These are phyloP conservation scores for Anagrus nilaparvatae DNA, from an alignment of 1,140 invertebrate genomes.

Conservation along the genomic window DNA sequence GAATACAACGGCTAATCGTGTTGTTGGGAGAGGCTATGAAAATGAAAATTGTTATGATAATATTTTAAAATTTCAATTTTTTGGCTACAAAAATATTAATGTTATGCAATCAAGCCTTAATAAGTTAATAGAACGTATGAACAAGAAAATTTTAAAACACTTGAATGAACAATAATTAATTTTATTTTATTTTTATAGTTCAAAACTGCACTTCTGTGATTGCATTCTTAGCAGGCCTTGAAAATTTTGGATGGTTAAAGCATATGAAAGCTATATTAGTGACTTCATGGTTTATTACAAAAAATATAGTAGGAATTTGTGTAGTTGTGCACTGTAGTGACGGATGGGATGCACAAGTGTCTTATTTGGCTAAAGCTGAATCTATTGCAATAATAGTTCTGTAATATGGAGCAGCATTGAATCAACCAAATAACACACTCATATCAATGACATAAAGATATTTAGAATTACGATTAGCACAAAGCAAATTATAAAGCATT, in stretches of 20 bases:
- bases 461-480: conserved; percentile 82
- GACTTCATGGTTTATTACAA: conserved; percentile 81
- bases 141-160: background rate
- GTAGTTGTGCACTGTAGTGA: conserved; percentile 98
- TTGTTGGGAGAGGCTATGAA: no score
- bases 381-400: conserved; percentile 95
- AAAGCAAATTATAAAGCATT: conserved; percentile 84
- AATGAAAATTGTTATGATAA: no score
- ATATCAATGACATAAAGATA: conserved; percentile 98
- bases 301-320: conserved; percentile 72
- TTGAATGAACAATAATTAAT: background rate
- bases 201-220: conserved; percentile 84
- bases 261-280: conserved; percentile 92
- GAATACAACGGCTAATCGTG: no score
- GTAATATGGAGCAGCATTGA: no score
- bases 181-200: conserved; percentile 42
- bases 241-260: conserved; percentile 89
- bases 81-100: no score
- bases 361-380: conserved; percentile 79
- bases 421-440: no score
- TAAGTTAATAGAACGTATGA: conserved; percentile 41
- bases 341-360: conserved; percentile 95
- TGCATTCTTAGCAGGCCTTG: conserved; percentile 82
- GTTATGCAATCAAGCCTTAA: no score
- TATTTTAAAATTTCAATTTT: no score